Evolutionary conservation across 1,140 invertebrate genomes (phyloP).

Genomic region (Medauroidea extradentata): DNA sequence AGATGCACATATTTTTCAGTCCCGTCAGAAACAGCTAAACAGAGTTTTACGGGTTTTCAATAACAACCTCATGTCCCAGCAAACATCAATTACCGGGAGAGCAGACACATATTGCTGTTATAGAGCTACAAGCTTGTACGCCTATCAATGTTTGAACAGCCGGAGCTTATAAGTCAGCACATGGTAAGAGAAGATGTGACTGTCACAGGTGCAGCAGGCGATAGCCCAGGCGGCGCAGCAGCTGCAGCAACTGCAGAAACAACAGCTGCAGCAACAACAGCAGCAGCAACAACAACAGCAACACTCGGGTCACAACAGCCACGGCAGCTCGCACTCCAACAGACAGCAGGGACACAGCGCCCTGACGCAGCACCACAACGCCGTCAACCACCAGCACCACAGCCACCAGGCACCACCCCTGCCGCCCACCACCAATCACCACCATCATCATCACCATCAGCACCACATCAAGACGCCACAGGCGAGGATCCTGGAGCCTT

Average conservation of each 20-base stretch:
- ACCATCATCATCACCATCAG: conserved; percentile 40
- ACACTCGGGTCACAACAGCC: conserved; percentile 20
- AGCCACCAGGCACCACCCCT: conserved; percentile 42
- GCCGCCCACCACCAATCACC: conserved; percentile 41
- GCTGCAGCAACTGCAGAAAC: conserved; percentile 72
- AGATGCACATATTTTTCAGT: too few species aligned
- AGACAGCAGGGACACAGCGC: conserved; percentile 21
- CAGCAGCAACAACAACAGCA: conserved; percentile 35
- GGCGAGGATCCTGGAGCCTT: conserved; percentile 62
- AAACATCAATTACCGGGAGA: too few species aligned
- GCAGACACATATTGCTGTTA: too few species aligned
- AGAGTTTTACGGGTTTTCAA: too few species aligned
- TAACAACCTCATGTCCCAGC: too few species aligned
- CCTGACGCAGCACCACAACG: conserved; percentile 38
- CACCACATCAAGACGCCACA: conserved; percentile 49
- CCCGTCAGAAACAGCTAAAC: too few species aligned
- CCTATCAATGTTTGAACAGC: too few species aligned
- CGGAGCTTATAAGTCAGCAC: too few species aligned
- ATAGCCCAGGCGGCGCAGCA: conserved; percentile 80
- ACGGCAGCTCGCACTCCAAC: conserved; percentile 23
- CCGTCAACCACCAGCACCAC: conserved; percentile 39
- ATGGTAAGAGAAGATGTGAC: too few species aligned
- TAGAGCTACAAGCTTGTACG: too few species aligned
- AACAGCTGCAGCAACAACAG: conserved; percentile 55
- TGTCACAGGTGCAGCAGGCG: conserved; percentile 62